Conservation (phyloP, 2,888 invertebrate species). For the Linnaemya vulpina region DNA sequence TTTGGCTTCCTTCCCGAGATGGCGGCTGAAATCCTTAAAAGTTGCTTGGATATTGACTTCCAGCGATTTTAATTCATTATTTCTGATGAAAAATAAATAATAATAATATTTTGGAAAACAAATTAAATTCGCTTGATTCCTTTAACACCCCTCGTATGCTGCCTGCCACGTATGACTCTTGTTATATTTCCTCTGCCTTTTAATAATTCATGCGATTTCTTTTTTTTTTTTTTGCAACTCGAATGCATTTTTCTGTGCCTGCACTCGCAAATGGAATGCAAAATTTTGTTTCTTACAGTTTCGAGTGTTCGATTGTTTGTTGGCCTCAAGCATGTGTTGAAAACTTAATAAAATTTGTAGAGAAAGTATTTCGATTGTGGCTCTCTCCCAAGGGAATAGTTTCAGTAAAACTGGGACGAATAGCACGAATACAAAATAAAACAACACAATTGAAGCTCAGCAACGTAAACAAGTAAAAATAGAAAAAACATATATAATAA, state of each 20-base stretch:
- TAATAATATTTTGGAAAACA: too few species aligned
- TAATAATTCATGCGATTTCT: background rate
- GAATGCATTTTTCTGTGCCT: background rate
- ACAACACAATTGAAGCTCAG: background rate
- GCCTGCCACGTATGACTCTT: background rate
- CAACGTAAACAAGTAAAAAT: background rate
- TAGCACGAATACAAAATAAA: conserved; percentile 2
- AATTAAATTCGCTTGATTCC: too few species aligned
- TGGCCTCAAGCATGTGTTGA: conserved; percentile 50
- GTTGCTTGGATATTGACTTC: too few species aligned
- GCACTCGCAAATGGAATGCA: background rate
- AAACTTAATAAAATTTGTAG: conserved; percentile 57
- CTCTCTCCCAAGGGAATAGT: conserved; percentile 33
- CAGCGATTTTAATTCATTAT: too few species aligned
- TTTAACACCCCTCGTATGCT: too few species aligned
- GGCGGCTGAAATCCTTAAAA: too few species aligned
- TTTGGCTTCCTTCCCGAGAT: too few species aligned
- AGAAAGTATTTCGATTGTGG: conserved; percentile 30
- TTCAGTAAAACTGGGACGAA: conserved; percentile 2
- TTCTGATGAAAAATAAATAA: too few species aligned
- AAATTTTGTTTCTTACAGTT: background rate
- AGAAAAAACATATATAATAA: background rate
- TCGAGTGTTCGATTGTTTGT: conserved; percentile 8
- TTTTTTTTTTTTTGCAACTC: background rate
- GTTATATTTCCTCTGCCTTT: background rate